Evolutionary conservation across 1,140 invertebrate species (phyloP), one percentile per base, ranked within the genome.

Genomic region (Tetragnatha versicolor): DNA sequence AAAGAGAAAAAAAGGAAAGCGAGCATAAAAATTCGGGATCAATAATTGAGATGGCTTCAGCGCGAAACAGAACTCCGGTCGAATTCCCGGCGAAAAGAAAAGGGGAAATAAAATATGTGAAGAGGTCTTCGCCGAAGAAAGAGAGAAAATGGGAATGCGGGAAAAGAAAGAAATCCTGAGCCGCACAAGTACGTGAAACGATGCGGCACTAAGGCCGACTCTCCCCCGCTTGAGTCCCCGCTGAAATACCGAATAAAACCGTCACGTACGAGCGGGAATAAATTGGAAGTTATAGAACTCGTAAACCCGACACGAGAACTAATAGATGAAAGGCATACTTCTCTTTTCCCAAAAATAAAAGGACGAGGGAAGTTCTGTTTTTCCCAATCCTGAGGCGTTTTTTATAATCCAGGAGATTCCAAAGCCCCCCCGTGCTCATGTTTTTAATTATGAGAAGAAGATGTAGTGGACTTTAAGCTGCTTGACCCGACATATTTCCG

Each of bases 281-380:
- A 77, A 77, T 77, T 77, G 73, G 61, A 77, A 77, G 72, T 75
- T 75, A 75, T 75, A 75, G 72, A 77, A 77, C 73, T 77, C 73
- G 61, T 77, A 77, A 77, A 77, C 42, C 47, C 39, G 33, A 77
- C 45, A 45, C 60, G 73, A 12, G 42, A 51, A 77, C 73, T 77
- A 65, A 77, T 77, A 77, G 73, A 66, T 53, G 73, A 77, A 77
- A 77, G 61, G 73, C 60, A 77, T 60, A 39, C 49, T 77, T 63
- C 20, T 27, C 27, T 53, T 53, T 77, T 29, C 33, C 20, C 5
- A 22, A 77, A 77, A 77, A 65, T 53, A 77, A 77, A 66, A 63
- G 42, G 45, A 27, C 14, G 29, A 55, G 9, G 39, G 55, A 53
- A 51, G 66, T 63, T 27, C 72, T 20, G 45, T 37, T 25, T 58